Evolutionary conservation across 2,113 vertebrate genomes (phyloP).

Genomic region (Hyperoodon ampullatus): DNA sequence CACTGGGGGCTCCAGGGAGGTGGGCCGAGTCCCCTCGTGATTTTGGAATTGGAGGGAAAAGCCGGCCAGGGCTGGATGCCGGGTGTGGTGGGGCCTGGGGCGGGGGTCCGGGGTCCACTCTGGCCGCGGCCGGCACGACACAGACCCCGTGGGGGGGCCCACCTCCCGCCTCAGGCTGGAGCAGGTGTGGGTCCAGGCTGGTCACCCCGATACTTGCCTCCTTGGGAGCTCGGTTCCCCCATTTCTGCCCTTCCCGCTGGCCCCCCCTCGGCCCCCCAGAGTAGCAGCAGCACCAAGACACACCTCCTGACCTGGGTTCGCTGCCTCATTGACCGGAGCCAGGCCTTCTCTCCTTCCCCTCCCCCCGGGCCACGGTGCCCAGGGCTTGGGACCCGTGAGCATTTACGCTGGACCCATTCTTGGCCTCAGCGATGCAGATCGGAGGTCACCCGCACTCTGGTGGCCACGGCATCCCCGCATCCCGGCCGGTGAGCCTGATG

Average conservation of each 20-base stretch:
- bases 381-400: accelerated
- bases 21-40: accelerated
- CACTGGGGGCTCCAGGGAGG: accelerated
- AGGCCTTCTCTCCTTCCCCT: not conserved
- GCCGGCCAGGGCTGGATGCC: not conserved
- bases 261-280: not conserved
- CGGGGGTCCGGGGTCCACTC: not conserved
- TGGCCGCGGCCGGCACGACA: accelerated
- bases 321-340: not conserved
- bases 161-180: not conserved
- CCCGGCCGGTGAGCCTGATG: not conserved
- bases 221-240: not conserved
- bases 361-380: accelerated
- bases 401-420: not conserved
- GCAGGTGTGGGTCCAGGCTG: not conserved
- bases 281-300: not conserved
- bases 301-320: not conserved
- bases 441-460: not conserved
- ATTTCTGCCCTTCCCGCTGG: too few species aligned
- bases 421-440: not conserved
- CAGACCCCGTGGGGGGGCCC: accelerated
- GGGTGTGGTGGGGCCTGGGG: accelerated
- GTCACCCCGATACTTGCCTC: not conserved
- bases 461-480: not conserved
- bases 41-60: not conserved